Percentiles rank a stretch among this genome's conserved stretches.
These are phyloP conservation scores for Xenopus laevis DNA, from an alignment of 2,113 vertebrate genomes.

Conservation along the genomic window DNA sequence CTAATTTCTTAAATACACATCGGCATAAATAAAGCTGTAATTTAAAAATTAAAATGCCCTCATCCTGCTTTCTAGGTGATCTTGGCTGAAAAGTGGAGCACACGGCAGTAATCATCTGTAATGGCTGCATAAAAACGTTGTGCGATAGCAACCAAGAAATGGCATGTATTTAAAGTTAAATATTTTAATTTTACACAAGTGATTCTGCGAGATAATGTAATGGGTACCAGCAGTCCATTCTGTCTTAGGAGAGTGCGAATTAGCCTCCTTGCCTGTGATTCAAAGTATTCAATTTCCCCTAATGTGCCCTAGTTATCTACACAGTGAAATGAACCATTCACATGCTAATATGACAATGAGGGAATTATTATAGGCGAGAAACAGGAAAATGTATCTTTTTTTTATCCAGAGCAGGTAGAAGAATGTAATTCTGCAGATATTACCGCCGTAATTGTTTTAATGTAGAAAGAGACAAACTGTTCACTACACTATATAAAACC, in stretches of 20 bases:
- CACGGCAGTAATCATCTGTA: background rate
- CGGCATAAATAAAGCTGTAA: too few species aligned
- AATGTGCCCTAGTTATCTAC: constrained; percentile 14
- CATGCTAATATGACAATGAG: constrained; percentile 14
- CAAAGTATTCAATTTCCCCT: constrained; percentile 19
- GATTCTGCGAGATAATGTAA: constrained; percentile 6
- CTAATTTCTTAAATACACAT: too few species aligned
- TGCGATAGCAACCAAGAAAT: background rate
- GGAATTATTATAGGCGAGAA: constrained; percentile 8
- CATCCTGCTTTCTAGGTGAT: too few species aligned
- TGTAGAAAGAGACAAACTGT: background rate
- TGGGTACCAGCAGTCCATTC: background rate
- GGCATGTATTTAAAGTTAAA: background rate
- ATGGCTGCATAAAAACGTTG: background rate
- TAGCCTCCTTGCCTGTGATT: constrained; percentile 13
- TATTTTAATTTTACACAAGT: constrained; percentile 11
- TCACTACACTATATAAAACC: too few species aligned
- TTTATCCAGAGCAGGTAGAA: background rate
- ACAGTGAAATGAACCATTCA: constrained; percentile 18
- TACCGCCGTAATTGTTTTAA: background rate
- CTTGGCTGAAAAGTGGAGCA: background rate
- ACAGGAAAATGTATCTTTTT: background rate
- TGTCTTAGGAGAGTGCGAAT: constrained; percentile 7
- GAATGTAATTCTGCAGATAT: background rate
- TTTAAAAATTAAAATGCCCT: too few species aligned